Evolutionary conservation across 2,797 vertebrate species (phyloP), one percentile per base, ranked within the genome.

Genomic region (Apodemus agrarius): DNA sequence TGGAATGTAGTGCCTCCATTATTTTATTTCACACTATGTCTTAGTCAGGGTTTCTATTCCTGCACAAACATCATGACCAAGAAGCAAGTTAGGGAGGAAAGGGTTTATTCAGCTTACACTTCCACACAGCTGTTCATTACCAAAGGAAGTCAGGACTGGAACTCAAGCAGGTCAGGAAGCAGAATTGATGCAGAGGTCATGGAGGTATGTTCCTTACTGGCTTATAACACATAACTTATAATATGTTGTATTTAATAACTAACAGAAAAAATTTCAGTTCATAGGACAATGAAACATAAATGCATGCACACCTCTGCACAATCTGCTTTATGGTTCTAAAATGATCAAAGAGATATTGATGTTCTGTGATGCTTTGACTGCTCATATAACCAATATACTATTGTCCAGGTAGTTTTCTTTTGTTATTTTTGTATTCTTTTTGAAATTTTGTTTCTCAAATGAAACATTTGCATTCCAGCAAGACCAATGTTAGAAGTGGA

Each of bases 301-400:
- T 76, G 24, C 0, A 5, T 49, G 16, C 12, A 43, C 0, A 65
- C 10, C 17, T 13, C 16, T 52, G 1, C 12, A 11, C 5, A 43
- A 74, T 40, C 72, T 11, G 34, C 29, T 61, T 84, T 6, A 46
- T 65, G 31, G 29, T 65, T 65, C 5, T 49, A 65, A 43, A 12
- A 57, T 46, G 59, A 74, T 31, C 3, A 40, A 92, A 84, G 11
- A 2, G 57, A 90, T 78, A 91, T 61, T 84, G 43, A n/a, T 80
- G 75, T 92, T 85, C 22, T 87, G 52, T 84, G 40, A 34, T 76
- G 75, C 92, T 82, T 19, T 87, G 52, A 89, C 69, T n/a, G n/a
- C 81, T 3, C 19, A 46, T 46, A 11, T 31, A 61, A 34, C 75
- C 17, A 57, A 21, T 72, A 19, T 40, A 31, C 14, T 57, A 40